These are phyloP conservation scores for Sebastes flavidus DNA, from an alignment of 2,797 vertebrate species.

Conservation along the genomic window DNA sequence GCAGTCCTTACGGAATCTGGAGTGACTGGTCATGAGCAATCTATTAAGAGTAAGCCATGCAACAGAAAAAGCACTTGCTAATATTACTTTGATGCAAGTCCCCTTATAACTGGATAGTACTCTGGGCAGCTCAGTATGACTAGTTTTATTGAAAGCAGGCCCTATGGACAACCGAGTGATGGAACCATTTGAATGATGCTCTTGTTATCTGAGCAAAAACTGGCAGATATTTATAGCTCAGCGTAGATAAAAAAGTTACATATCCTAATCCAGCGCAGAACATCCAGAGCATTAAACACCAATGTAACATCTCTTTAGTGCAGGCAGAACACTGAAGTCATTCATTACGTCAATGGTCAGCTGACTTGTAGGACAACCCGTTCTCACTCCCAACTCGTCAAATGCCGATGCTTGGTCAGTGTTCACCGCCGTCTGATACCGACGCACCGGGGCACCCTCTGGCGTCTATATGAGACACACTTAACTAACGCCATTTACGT, in stretches of 20 bases:
- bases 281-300: not conserved
- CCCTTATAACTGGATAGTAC: not conserved
- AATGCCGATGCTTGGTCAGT: too few species aligned
- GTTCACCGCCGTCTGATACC: too few species aligned
- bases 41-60: slow-evolving; percentile 10
- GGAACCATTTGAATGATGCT: not conserved
- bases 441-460: too few species aligned
- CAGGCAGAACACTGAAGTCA: not conserved
- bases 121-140: not conserved
- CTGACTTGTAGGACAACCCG: too few species aligned
- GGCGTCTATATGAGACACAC: too few species aligned
- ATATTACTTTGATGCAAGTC: not conserved
- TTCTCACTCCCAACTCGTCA: too few species aligned
- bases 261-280: not conserved
- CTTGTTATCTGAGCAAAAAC: not conserved
- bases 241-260: not conserved
- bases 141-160: not conserved
- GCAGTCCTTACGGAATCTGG: slow-evolving; percentile 9
- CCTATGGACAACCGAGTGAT: not conserved
- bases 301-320: not conserved
- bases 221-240: not conserved
- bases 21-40: slow-evolving; percentile 12
- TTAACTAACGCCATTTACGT: too few species aligned
- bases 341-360: not conserved
- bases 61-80: not conserved